Evolutionary conservation across 2,113 vertebrate species (phyloP), one percentile per base, ranked within the genome.

Genomic region (Polypterus bichir): DNA sequence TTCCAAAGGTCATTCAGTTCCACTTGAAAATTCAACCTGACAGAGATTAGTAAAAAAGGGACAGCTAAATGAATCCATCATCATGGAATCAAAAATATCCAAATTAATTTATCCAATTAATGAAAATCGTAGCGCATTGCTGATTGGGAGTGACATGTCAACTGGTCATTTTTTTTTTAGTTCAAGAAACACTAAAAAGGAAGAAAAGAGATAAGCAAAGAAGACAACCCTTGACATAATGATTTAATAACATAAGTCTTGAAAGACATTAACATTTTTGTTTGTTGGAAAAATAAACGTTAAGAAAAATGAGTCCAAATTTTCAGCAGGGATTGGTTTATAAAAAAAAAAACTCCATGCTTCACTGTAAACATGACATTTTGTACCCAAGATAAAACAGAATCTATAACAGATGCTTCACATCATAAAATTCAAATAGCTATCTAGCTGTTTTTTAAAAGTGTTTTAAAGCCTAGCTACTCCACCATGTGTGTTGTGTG

Each of bases 71-170:
- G 81, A 89, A 85, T 82, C 79, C 87, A 89, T 92, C 87, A 89
- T 89, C 87, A 85, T 81, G 78, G 78, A 93, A 89, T 92, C 90
- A 92, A 85, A 88, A 80, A 86, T 78, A 86, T 91, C 87, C 88
- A 88, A 90, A 92, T 92, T 90, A 89, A 91, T 96, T 92, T 84
- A 82, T 88, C 87, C 88, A 91, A 93, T 94, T 92, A 95, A 93
- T 92, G 88, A 90, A 89, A 86, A 92, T 87, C 76, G 83, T 79
- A 84, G 84, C 85, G 83, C 88, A 91, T 91, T 82, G 81, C 73
- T 91, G 86, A 88, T 82, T 79, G 78, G 69, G 73, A 72, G 59
- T 78, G 83, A 88, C 84, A 83, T 79, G 71, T 78, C 71, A 74
- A 82, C 69, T 81, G 81, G 79, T 88, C 88, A 84, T 79, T 91